Conservation (phyloP, 1,140 invertebrate species). For the Rhyzopertha dominica region DNA sequence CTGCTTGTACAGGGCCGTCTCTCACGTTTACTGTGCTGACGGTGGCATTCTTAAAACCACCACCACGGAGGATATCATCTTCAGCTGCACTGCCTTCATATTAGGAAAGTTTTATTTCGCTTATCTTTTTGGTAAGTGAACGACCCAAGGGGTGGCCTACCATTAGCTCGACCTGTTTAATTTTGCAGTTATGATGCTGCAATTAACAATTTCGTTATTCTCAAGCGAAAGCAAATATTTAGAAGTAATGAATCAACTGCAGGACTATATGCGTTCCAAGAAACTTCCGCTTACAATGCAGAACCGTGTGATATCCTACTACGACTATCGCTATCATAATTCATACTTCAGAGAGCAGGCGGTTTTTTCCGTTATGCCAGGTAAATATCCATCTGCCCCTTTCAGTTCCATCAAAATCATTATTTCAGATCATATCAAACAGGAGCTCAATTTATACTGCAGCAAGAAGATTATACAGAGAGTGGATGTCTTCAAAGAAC, state of each 20-base stretch:
- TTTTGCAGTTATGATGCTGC: too few species aligned
- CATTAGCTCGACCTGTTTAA: too few species aligned
- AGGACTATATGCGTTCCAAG: conserved; percentile 20
- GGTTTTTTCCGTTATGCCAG: conserved; percentile 12
- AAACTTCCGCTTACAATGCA: conserved; percentile 14
- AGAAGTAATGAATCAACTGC: conserved; percentile 15
- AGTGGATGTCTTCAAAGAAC: conserved; percentile 29
- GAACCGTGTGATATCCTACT: conserved; percentile 10
- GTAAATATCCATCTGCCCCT: conserved; percentile 8
- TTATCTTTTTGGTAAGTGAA: too few species aligned
- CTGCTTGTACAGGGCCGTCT: too few species aligned
- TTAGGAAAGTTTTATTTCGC: too few species aligned
- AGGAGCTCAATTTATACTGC: conserved; percentile 31
- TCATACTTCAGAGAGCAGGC: conserved; percentile 16
- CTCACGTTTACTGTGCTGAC: too few species aligned
- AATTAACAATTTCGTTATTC: too few species aligned
- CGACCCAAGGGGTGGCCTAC: too few species aligned
- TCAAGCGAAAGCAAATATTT: conserved; percentile 17
- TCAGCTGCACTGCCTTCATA: too few species aligned
- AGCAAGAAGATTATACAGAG: conserved; percentile 30
- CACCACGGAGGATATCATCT: too few species aligned
- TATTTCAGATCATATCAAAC: conserved; percentile 27
- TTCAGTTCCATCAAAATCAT: conserved; percentile 1
- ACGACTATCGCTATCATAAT: conserved; percentile 15
- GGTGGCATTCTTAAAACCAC: too few species aligned